Conservation (phyloP, 2,113 vertebrate species). For the Mobula hypostoma region DNA sequence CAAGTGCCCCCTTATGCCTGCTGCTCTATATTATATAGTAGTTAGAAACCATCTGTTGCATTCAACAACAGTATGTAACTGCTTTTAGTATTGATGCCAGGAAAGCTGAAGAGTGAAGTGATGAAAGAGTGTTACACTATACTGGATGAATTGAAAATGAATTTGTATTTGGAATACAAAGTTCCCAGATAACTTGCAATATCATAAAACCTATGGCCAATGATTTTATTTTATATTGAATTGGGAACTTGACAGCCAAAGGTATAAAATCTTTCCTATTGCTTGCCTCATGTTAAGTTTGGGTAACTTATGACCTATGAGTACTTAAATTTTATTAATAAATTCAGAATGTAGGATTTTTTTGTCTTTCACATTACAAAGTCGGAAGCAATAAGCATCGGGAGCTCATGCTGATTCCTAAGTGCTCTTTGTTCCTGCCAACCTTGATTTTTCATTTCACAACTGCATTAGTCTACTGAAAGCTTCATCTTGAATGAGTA, state of each 20-base stretch:
- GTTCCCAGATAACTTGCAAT: neutral
- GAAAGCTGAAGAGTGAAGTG: neutral
- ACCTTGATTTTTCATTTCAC: conserved; percentile 2
- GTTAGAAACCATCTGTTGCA: neutral
- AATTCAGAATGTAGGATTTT: neutral
- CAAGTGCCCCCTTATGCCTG: neutral
- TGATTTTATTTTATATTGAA: neutral
- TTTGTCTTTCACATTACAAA: neutral
- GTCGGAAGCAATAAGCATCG: neutral
- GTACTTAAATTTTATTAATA: neutral
- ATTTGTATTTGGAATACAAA: neutral
- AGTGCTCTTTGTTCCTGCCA: conserved; percentile 4
- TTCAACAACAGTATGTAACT: neutral
- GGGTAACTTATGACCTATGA: neutral
- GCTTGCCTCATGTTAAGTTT: neutral
- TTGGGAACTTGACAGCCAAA: too few relatives aligned
- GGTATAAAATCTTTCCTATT: too few relatives aligned
- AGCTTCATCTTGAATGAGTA: neutral
- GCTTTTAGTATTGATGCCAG: neutral
- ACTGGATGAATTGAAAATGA: too few relatives aligned
- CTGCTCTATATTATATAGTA: too few relatives aligned
- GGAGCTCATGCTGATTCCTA: neutral
- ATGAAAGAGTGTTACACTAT: neutral
- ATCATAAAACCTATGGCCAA: neutral
- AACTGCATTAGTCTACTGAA: neutral